These are phyloP conservation scores for Lethenteron reissneri DNA, from an alignment of 2,113 vertebrate genomes.

Conservation along the genomic window DNA sequence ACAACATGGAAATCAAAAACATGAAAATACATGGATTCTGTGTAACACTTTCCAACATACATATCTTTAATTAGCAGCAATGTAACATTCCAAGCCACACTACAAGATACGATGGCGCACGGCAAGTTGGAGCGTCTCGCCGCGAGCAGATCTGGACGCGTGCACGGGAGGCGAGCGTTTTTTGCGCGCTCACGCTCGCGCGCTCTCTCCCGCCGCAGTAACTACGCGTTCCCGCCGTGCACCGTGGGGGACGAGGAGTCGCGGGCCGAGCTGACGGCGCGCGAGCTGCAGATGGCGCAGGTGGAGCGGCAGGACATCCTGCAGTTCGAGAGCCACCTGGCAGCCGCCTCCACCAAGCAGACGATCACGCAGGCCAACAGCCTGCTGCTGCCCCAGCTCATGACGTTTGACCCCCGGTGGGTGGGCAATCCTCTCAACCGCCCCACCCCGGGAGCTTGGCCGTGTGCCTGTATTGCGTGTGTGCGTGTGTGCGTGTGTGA, in stretches of 20 bases:
- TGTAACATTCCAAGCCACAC: too few species aligned
- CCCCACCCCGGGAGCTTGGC: not conserved
- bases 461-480: fast-evolving
- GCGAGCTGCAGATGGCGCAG: constrained; percentile 77
- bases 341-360: constrained; percentile 85
- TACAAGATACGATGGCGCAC: too few species aligned
- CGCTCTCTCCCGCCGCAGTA: constrained; percentile 25
- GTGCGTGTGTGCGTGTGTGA: too few species aligned
- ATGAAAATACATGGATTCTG: too few species aligned
- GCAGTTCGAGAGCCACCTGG: constrained; percentile 87
- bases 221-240: constrained; percentile 78
- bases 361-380: constrained; percentile 96
- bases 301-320: constrained; percentile 90
- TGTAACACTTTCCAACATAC: too few species aligned
- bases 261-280: constrained; percentile 65
- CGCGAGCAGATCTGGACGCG: too few species aligned
- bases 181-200: too few species aligned
- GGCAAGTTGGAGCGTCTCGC: too few species aligned
- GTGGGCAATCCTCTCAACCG: constrained; percentile 10
- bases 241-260: constrained; percentile 82
- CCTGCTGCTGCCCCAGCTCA: constrained; percentile 72
- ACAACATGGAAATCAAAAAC: too few species aligned
- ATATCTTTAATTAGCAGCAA: too few species aligned
- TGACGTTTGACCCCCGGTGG: constrained; percentile 83
- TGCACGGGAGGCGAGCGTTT: too few species aligned